A percentile compares a stretch with the other conserved stretches of the same genome.
phyloP scores from a whole-genome alignment of 1,140 invertebrate species.

The Drosophila hydei region DNA sequence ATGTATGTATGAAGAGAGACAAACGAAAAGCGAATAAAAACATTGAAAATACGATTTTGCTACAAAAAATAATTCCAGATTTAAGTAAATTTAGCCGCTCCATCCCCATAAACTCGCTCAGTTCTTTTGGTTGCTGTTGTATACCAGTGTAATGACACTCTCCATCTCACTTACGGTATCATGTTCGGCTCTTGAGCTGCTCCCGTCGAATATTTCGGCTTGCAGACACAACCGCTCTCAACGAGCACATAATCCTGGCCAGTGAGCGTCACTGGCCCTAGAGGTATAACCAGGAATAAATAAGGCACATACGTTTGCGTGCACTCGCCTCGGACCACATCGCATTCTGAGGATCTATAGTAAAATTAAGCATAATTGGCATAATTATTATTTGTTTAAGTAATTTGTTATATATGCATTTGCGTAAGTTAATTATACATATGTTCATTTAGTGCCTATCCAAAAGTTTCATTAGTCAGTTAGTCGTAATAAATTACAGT shows the following conservation, averaged over 20 bases:
- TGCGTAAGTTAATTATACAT: too few species aligned
- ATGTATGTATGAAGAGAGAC: constrained; percentile 19
- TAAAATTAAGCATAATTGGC: constrained; percentile 34
- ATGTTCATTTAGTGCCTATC: too few species aligned
- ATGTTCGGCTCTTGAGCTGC: constrained; percentile 84
- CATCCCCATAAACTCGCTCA: constrained; percentile 69
- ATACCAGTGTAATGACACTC: constrained; percentile 31
- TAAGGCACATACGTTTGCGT: constrained; percentile 96
- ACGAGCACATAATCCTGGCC: constrained; percentile 96
- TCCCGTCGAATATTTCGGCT: constrained; percentile 90
- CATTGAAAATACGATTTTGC: constrained; percentile 79
- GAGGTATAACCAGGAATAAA: constrained; percentile 94
- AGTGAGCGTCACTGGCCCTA: constrained; percentile 95
- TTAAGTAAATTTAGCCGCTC: constrained; percentile 65
- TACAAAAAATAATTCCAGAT: constrained; percentile 79
- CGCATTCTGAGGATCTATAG: constrained; percentile 93
- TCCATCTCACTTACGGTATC: constrained; percentile 73
- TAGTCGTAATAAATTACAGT: too few species aligned
- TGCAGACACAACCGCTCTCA: constrained; percentile 95
- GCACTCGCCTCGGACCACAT: constrained; percentile 93
- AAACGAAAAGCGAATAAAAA: constrained; percentile 65
- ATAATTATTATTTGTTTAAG: background rate
- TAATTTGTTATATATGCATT: background rate
- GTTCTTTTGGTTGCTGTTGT: constrained; percentile 79
- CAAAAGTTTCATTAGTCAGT: too few species aligned